Evolutionary conservation across 1,140 invertebrate genomes (phyloP).

Genomic region (Papilio aristodemus): DNA sequence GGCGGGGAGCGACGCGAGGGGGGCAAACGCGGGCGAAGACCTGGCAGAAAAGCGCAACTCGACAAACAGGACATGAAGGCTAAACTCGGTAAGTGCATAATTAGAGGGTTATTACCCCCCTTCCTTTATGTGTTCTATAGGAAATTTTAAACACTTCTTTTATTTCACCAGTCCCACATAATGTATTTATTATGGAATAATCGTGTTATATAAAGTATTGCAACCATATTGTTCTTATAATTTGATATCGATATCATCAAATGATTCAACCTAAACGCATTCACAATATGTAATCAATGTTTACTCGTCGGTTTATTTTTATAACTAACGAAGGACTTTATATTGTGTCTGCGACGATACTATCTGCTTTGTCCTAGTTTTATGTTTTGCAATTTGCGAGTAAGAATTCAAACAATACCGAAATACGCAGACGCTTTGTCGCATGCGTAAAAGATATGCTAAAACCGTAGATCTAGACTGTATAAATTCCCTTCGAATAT

Average conservation of each 20-base stretch:
- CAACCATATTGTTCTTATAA: too few species aligned
- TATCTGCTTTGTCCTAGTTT: not conserved
- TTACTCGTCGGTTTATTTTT: not conserved
- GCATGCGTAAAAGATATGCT: too few species aligned
- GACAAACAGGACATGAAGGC: constrained; percentile 97
- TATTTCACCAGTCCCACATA: not conserved
- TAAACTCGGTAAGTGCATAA: constrained; percentile 87
- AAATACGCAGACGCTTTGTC: too few species aligned
- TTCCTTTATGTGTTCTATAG: not conserved
- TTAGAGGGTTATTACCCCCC: constrained; percentile 12
- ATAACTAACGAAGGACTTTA: not conserved
- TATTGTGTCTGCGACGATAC: not conserved
- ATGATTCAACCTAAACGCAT: too few species aligned
- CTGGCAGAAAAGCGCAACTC: constrained; percentile 89
- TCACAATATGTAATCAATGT: not conserved
- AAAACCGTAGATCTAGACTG: too few species aligned
- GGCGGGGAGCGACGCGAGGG: constrained; percentile 85
- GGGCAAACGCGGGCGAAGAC: constrained; percentile 92
- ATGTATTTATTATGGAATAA: too few species aligned
- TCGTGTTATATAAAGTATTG: too few species aligned
- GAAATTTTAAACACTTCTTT: not conserved
- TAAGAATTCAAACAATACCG: too few species aligned
- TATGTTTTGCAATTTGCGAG: not conserved
- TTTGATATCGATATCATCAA: too few species aligned
- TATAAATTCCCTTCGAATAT: too few species aligned